Base-by-base conservation (phyloP, 2,888 invertebrate species). In the Phaedon cochleariae region DNA sequence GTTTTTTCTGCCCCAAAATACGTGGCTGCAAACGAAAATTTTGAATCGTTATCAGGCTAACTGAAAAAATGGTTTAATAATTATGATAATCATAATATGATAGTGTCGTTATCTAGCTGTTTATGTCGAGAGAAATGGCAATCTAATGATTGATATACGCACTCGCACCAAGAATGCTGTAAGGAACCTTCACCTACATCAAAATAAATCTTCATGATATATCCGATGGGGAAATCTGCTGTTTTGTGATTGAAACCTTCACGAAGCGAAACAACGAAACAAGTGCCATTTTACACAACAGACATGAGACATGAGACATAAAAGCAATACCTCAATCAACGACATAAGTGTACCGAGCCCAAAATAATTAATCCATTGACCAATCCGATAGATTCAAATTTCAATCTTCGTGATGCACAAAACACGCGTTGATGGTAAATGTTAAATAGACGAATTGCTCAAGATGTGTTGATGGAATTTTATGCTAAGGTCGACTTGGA, bases 401-500 rank as follows among this genome's bases (percentile, higher is more conserved):
- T 41, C 12, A 15, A 41, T 41, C n/a, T n/a, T 15, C 4, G 41
- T 41, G 15, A 41, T n/a, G 41, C 3, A 3, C 7, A 34, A 34
- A 34, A 41, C 41, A 41, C 15, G 41, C 41, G 41, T 41, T 12
- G 41, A 41, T 41, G 41, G 41, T 12, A 41, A 41, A 41, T 41
- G 41, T n/a, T 41, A 15, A 41, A 41, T 41, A 41, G 41, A 41
- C 41, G 57, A 57, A 57, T 45, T 57, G 29, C 57, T 26, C 57
- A 57, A 57, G 26, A 17, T 22, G 18, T 45, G 45, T 45, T 41
- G 22, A 46, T 37, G 29, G 48, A 64, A 48, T 64, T 64, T 59
- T 53, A 59, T 64, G 64, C 54, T 64, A 64, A 64, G 64, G 64
- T 64, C 64, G 59, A 26, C 48, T 49, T 29, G 48, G 49, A 49